Percentiles rank a stretch among this genome's conserved stretches.
Evolutionary conservation across 2,797 vertebrate species (phyloP).

Genomic region (Enoplosus armatus): DNA sequence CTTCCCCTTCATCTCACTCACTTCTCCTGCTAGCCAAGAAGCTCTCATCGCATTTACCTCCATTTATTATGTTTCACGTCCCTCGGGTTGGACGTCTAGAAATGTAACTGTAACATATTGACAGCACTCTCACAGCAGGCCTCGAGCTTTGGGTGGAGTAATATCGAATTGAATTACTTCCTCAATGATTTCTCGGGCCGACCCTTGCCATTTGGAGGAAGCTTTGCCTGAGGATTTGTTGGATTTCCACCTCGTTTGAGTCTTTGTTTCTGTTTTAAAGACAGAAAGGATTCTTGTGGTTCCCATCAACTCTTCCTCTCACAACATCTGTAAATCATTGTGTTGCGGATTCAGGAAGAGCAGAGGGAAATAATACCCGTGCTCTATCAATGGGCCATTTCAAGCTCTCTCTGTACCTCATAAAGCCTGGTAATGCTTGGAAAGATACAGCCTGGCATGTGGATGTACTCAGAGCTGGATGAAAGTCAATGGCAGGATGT

Average conservation of each 20-base stretch:
- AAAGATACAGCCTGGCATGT: slow-evolving; percentile 42
- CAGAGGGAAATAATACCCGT: slow-evolving; percentile 63
- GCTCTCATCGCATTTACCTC: slow-evolving; percentile 16
- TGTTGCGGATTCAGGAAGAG: slow-evolving; percentile 64
- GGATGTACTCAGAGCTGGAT: slow-evolving; percentile 23
- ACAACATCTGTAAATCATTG: slow-evolving; percentile 81
- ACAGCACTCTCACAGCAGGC: slow-evolving; percentile 21
- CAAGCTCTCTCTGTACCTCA: slow-evolving; percentile 63
- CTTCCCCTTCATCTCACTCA: slow-evolving; percentile 8
- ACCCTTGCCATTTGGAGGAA: slow-evolving; percentile 46
- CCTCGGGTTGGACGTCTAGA: background rate
- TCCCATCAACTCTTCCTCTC: slow-evolving; percentile 58
- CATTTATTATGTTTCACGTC: slow-evolving; percentile 22
- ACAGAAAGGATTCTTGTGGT: slow-evolving; percentile 52
- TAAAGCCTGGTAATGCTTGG: slow-evolving; percentile 64
- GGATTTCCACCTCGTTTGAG: slow-evolving; percentile 52
- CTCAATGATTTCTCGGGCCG: slow-evolving; percentile 34
- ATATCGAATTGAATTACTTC: slow-evolving; percentile 50
- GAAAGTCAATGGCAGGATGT: slow-evolving; percentile 37
- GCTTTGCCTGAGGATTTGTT: slow-evolving; percentile 50
- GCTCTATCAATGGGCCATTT: slow-evolving; percentile 73
- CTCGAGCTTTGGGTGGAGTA: slow-evolving; percentile 28
- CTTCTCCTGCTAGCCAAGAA: slow-evolving; percentile 12
- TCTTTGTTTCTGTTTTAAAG: slow-evolving; percentile 48
- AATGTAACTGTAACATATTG: slow-evolving; percentile 33